Evolutionary conservation across 1,140 invertebrate species (phyloP).

Genomic region (Drosophila parvula): DNA sequence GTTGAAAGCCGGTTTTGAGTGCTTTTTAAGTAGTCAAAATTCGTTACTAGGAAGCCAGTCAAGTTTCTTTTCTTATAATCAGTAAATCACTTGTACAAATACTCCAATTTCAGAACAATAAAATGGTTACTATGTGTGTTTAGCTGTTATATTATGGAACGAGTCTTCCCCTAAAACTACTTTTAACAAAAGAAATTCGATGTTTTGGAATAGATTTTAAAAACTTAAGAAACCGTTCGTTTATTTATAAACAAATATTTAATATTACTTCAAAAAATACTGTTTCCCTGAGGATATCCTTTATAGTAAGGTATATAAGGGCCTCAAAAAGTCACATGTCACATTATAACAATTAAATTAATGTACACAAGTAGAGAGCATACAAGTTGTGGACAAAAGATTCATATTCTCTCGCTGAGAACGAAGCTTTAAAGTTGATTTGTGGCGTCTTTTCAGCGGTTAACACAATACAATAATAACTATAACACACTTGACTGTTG

Average conservation of each 20-base stretch:
- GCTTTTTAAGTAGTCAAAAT: constrained; percentile 12
- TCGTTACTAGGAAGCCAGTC: constrained; percentile 34
- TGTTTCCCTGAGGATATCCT: constrained; percentile 6
- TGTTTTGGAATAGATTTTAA: neutral
- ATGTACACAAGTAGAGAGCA: constrained; percentile 9
- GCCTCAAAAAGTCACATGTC: neutral
- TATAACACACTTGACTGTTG: constrained; percentile 49
- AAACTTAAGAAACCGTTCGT: neutral
- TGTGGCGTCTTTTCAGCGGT: constrained; percentile 58
- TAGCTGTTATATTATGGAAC: constrained; percentile 24
- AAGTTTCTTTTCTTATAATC: constrained; percentile 14
- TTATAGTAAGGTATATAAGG: neutral
- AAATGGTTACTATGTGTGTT: constrained; percentile 9
- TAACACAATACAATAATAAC: constrained; percentile 42
- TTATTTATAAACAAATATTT: neutral
- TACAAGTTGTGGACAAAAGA: constrained; percentile 33
- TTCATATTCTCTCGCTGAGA: constrained; percentile 26
- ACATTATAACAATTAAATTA: constrained; percentile 9
- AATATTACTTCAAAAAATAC: neutral
- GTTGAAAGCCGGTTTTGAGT: constrained; percentile 7
- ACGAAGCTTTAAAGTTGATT: constrained; percentile 66
- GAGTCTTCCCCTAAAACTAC: neutral
- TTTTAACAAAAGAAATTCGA: neutral
- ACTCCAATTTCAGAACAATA: constrained; percentile 33
- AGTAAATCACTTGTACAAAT: constrained; percentile 34